phyloP scores from a whole-genome alignment of 2,888 invertebrate species.

The Altica lythri region DNA sequence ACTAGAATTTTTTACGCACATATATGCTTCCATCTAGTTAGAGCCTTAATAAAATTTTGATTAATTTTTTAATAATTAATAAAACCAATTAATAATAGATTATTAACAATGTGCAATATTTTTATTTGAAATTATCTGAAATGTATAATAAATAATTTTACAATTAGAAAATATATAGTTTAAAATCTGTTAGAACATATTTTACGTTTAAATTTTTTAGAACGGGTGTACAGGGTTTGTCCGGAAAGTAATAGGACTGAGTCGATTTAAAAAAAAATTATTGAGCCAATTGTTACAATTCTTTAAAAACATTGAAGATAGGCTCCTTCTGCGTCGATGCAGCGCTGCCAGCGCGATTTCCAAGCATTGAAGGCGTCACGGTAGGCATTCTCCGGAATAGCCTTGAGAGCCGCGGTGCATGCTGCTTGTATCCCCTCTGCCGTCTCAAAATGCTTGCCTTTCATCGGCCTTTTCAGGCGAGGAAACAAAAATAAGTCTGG shows the following conservation, averaged over 20 bases:
- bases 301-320: not conserved
- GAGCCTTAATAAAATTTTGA: not conserved
- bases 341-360: not conserved
- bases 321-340: not conserved
- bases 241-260: too few relatives aligned
- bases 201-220: conserved; percentile 4
- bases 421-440: too few relatives aligned
- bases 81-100: not conserved
- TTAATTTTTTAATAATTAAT: too few relatives aligned
- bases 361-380: too few relatives aligned
- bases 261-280: too few relatives aligned
- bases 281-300: not conserved
- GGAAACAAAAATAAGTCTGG: too few relatives aligned
- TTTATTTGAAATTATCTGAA: not conserved
- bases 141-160: conserved; percentile 6
- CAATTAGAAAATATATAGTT: conserved; percentile 21
- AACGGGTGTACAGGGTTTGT: conserved; percentile 1
- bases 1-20: not conserved
- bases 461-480: too few relatives aligned
- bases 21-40: not conserved
- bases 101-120: not conserved
- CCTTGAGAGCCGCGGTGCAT: too few relatives aligned
- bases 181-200: conserved; percentile 19
- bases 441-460: too few relatives aligned
- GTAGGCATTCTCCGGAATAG: too few relatives aligned